These are phyloP conservation scores for Numenius phaeopus DNA, from an alignment of 2,797 vertebrate species.

Conservation along the genomic window DNA sequence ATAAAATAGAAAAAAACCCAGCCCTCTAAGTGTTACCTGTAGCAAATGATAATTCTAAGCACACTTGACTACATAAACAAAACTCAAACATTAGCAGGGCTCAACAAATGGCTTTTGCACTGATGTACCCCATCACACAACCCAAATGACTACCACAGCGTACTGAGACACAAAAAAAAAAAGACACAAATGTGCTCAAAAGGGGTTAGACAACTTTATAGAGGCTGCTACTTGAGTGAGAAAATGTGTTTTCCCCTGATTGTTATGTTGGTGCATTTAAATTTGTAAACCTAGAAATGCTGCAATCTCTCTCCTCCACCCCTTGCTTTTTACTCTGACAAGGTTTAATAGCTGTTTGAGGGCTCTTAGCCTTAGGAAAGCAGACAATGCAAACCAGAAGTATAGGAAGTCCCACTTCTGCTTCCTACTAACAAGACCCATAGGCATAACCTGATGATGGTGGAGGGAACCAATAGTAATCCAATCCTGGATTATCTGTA, in stretches of 20 bases:
- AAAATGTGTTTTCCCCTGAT: background rate
- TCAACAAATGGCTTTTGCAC: background rate
- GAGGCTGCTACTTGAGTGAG: background rate
- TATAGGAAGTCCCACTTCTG: fast-evolving
- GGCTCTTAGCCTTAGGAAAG: background rate
- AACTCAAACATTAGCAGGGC: background rate
- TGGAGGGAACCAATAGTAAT: background rate
- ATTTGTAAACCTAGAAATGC: background rate
- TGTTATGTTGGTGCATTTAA: background rate
- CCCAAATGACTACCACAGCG: background rate
- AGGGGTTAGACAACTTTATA: background rate
- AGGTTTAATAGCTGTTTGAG: background rate
- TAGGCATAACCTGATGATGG: background rate
- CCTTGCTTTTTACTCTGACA: background rate
- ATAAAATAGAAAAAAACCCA: background rate
- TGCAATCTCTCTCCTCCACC: background rate
- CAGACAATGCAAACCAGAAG: background rate
- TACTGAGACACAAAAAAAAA: background rate
- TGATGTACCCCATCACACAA: background rate
- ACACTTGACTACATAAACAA: background rate
- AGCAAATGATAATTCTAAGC: background rate
- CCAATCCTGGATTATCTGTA: background rate
- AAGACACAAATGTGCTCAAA: background rate
- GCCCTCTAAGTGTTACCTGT: background rate
- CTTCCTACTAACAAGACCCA: background rate